Evolutionary conservation across 2,113 vertebrate species (phyloP).

Genomic region (Gasterosteus aculeatus): DNA sequence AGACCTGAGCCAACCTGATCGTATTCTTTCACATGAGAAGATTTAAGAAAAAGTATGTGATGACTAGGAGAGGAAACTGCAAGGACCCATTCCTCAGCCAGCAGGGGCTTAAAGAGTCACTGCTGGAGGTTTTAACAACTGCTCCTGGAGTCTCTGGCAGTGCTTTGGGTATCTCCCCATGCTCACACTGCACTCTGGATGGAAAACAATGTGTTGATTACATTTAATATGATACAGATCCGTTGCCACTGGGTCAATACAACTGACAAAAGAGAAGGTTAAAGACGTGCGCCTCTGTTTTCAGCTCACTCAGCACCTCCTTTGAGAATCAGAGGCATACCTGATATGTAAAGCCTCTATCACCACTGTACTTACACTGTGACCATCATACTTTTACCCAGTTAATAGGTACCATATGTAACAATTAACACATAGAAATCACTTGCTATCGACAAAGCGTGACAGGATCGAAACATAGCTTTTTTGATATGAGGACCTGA

Average conservation of each 20-base stretch:
- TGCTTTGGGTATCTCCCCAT: conserved; percentile 25
- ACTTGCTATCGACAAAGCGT: not conserved
- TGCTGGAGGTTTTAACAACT: conserved; percentile 15
- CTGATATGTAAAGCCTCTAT: conserved; percentile 37
- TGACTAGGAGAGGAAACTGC: conserved; percentile 3
- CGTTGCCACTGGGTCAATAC: conserved; percentile 58
- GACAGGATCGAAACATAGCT: not conserved
- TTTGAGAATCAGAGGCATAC: conserved; percentile 5
- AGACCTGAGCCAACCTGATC: conserved; percentile 1
- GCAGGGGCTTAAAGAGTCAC: conserved; percentile 1
- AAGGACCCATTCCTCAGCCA: not conserved
- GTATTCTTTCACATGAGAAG: conserved; percentile 22
- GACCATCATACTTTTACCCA: not conserved
- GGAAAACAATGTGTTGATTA: conserved; percentile 61
- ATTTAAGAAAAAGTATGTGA: conserved; percentile 4
- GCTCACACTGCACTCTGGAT: conserved; percentile 15
- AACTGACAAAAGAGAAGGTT: conserved; percentile 39
- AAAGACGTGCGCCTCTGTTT: conserved; percentile 3
- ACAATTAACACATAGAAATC: not conserved
- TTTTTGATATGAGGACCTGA: not conserved
- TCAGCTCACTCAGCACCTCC: conserved; percentile 44
- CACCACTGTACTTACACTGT: not conserved
- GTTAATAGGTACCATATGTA: not conserved
- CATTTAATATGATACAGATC: conserved; percentile 56
- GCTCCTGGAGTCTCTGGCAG: conserved; percentile 12